phyloP scores from a whole-genome alignment of 2,797 vertebrate genomes.

The Pseudotriccus pelzelni region DNA sequence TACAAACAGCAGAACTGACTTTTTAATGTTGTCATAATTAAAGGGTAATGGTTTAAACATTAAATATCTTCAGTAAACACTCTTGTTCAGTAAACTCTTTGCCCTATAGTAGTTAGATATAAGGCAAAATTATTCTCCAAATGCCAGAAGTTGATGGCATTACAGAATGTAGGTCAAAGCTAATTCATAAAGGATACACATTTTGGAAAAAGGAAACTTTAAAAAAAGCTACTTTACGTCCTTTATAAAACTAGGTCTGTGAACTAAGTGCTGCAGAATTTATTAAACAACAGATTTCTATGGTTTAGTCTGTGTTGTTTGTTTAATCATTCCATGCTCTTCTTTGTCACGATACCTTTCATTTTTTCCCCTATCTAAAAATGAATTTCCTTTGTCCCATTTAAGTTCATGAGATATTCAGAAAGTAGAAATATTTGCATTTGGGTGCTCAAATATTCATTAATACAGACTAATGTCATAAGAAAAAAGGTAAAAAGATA shows the following conservation, averaged over 20 bases:
- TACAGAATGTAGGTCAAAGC: neutral
- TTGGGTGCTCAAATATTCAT: neutral
- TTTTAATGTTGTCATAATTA: neutral
- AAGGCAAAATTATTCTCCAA: neutral
- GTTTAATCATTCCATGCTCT: neutral
- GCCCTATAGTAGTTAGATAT: neutral
- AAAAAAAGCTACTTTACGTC: neutral
- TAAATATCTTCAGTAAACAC: neutral
- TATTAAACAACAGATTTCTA: neutral
- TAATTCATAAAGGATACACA: neutral
- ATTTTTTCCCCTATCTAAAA: neutral
- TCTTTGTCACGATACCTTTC: neutral
- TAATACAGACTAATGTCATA: neutral
- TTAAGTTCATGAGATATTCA: neutral
- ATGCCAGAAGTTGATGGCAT: neutral
- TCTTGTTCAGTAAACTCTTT: neutral
- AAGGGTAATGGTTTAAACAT: neutral
- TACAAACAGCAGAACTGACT: neutral
- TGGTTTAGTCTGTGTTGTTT: neutral
- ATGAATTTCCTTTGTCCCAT: neutral
- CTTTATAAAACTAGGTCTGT: neutral
- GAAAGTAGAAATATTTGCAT: neutral
- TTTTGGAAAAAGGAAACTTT: neutral
- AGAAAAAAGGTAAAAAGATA: neutral
- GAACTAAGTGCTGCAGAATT: neutral